Evolutionary conservation across 2,797 vertebrate genomes (phyloP).

Genomic region (Arctocebus calabarensis): DNA sequence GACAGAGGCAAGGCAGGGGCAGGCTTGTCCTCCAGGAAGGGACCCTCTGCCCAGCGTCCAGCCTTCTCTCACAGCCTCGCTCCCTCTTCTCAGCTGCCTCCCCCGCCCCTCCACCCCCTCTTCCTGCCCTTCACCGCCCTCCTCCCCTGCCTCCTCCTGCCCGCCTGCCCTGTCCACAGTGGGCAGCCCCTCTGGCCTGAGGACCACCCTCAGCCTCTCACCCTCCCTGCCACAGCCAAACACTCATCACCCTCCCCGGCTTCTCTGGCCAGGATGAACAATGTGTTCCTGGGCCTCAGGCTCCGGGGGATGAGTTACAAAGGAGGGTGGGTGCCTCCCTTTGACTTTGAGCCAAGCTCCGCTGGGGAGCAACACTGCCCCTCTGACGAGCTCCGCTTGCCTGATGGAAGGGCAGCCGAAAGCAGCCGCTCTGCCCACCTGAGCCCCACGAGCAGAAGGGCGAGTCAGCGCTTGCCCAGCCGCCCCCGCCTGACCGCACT

Average conservation of each 20-base stretch:
- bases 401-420: background rate
- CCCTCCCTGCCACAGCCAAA: background rate
- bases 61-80: too few relatives aligned
- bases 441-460: background rate
- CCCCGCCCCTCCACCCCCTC: rapidly evolving
- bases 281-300: background rate
- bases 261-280: background rate
- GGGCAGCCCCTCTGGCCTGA: background rate
- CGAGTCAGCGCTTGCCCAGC: background rate
- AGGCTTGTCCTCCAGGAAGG: background rate
- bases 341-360: background rate
- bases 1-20: background rate
- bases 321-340: background rate
- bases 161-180: background rate
- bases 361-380: background rate
- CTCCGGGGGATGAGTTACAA: background rate
- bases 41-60: rapidly evolving
- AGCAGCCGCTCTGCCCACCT: background rate
- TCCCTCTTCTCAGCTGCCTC: background rate
- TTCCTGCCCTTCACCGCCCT: too few relatives aligned
- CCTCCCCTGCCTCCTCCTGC: background rate
- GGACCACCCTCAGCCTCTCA: rapidly evolving
- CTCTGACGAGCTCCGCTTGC: background rate
- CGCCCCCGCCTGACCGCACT: background rate
- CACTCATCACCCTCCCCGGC: background rate